Percentiles rank a stretch among this genome's conserved stretches.
Evolutionary conservation across 2,113 vertebrate species (phyloP).

Genomic region (Scolopax mira): DNA sequence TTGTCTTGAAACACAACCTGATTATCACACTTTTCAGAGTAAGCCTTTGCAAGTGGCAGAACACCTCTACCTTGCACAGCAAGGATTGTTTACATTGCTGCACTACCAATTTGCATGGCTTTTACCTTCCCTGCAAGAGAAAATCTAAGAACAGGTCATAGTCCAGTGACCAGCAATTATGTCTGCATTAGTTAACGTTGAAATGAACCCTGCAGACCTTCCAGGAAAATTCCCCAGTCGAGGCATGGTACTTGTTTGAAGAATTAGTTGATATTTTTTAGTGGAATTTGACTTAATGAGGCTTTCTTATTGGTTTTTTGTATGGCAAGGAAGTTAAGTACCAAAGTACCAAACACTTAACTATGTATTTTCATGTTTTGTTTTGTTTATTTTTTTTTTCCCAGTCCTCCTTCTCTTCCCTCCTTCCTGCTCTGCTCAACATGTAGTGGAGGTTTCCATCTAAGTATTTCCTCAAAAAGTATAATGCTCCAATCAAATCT

Average conservation of each 20-base stretch:
- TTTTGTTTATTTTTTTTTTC: no score
- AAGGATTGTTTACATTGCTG: not conserved
- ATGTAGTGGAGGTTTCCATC: not conserved
- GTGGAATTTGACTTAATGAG: not conserved
- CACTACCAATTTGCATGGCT: not conserved
- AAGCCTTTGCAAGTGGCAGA: not conserved
- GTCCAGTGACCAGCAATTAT: not conserved
- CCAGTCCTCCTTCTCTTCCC: rapidly evolving
- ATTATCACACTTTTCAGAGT: not conserved
- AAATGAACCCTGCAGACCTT: not conserved
- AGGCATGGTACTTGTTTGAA: not conserved
- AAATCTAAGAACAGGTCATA: not conserved
- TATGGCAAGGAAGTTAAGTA: not conserved
- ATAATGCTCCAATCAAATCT: not conserved
- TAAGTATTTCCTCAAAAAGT: not conserved
- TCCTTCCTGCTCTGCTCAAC: not conserved
- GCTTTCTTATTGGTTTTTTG: not conserved
- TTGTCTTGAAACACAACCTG: not conserved
- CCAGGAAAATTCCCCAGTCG: not conserved
- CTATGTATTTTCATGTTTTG: not conserved
- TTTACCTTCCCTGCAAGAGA: not conserved
- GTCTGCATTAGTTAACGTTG: not conserved
- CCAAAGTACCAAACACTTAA: not conserved
- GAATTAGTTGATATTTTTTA: not conserved
- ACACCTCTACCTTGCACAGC: not conserved